A percentile compares a stretch with the other conserved stretches of the same genome.
These are phyloP conservation scores for Typhlichthys eigenmanni DNA, from an alignment of 2,797 vertebrate genomes.

Conservation along the genomic window DNA sequence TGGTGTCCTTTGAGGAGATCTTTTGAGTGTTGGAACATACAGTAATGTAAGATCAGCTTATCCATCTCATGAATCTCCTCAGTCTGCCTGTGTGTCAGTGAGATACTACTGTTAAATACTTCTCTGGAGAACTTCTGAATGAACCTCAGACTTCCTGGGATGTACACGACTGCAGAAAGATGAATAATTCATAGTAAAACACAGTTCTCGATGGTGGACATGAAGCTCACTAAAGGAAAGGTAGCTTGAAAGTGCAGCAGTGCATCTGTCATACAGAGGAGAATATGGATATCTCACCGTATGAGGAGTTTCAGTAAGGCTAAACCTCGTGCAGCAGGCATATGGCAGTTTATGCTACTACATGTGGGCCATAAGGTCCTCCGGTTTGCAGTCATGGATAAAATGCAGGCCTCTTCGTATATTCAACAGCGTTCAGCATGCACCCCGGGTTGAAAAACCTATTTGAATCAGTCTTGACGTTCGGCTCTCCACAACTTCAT, in stretches of 20 bases:
- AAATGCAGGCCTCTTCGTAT: conserved; percentile 51
- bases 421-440: conserved; percentile 54
- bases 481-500: conserved; percentile 35
- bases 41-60: no score
- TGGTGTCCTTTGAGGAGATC: no score
- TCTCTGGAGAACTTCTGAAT: no score
- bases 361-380: conserved; percentile 49
- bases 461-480: conserved; percentile 35
- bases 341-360: conserved; percentile 40
- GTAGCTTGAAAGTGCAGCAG: neutral
- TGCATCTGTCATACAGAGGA: conserved; percentile 7
- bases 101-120: no score
- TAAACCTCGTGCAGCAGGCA: conserved; percentile 6
- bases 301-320: no score
- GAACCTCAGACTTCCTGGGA: no score
- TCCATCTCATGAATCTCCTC: no score
- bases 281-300: conserved; percentile 1
- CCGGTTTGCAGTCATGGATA: conserved; percentile 39
- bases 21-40: no score
- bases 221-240: neutral
- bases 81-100: no score
- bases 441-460: conserved; percentile 30
- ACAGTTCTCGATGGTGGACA: neutral
- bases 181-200: neutral
- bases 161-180: no score